Evolutionary conservation across 2,888 invertebrate species (phyloP).

Genomic region (Pimpla rufipes): DNA sequence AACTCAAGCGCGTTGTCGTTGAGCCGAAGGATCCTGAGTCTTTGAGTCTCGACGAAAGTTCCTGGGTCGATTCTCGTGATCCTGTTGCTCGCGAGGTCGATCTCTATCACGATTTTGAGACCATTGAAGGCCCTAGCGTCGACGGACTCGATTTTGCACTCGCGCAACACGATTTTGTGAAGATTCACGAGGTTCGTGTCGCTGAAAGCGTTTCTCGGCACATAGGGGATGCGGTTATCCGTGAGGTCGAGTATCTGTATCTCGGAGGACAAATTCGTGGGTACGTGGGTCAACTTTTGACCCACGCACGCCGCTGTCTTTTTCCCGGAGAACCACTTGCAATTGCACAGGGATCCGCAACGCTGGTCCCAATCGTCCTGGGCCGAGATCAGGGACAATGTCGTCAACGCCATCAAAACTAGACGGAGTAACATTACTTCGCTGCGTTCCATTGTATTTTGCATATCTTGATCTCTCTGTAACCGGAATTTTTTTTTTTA

Average conservation of each 20-base stretch:
- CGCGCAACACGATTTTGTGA: slow-evolving; percentile 92
- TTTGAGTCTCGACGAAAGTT: slow-evolving; percentile 90
- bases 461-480: slow-evolving; percentile 49
- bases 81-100: slow-evolving; percentile 92
- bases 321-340: slow-evolving; percentile 94
- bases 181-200: slow-evolving; percentile 91
- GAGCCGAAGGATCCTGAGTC: slow-evolving; percentile 90
- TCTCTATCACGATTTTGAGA: slow-evolving; percentile 92
- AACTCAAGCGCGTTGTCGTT: slow-evolving; percentile 91
- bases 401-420: slow-evolving; percentile 78
- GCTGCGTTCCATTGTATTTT: slow-evolving; percentile 76
- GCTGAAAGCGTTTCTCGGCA: slow-evolving; percentile 90
- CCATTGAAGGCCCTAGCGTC: slow-evolving; percentile 92
- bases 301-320: slow-evolving; percentile 93
- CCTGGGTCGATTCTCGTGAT: slow-evolving; percentile 89
- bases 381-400: slow-evolving; percentile 81
- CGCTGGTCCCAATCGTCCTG: slow-evolving; percentile 85
- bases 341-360: slow-evolving; percentile 91
- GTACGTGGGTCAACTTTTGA: slow-evolving; percentile 89
- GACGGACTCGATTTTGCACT: slow-evolving; percentile 91
- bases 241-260: slow-evolving; percentile 89
- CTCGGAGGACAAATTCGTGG: slow-evolving; percentile 90
- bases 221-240: slow-evolving; percentile 89
- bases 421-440: slow-evolving; percentile 74
- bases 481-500: slow-evolving; percentile 25